Percentiles rank a stretch among this genome's conserved stretches.
These are phyloP conservation scores for Oxyruncus cristatus DNA, from an alignment of 2,113 vertebrate species.

Conservation along the genomic window DNA sequence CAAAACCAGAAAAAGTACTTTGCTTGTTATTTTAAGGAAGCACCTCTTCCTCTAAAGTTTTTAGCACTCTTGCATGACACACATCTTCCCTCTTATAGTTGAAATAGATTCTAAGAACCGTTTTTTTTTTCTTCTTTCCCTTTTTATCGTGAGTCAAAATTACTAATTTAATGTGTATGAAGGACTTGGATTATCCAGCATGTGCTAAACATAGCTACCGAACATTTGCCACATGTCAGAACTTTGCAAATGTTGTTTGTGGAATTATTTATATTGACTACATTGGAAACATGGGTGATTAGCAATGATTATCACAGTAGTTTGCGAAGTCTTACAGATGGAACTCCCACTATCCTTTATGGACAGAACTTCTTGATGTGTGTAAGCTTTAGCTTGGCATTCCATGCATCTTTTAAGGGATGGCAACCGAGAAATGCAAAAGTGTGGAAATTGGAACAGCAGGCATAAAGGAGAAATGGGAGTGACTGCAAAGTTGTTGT, in stretches of 20 bases:
- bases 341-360: conserved; percentile 45
- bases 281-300: conserved; percentile 30
- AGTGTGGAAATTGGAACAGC: background rate
- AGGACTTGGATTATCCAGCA: conserved; percentile 30
- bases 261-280: conserved; percentile 60
- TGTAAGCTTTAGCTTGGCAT: background rate
- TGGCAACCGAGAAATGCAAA: background rate
- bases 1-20: background rate
- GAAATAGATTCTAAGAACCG: background rate
- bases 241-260: conserved; percentile 54
- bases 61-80: background rate
- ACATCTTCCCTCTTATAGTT: background rate
- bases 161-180: conserved; percentile 39
- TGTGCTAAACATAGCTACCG: conserved; percentile 50
- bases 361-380: conserved; percentile 12
- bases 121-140: background rate
- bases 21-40: background rate
- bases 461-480: background rate
- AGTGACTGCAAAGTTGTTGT: background rate
- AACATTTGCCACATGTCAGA: conserved; percentile 58
- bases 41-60: background rate
- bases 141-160: conserved; percentile 46
- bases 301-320: background rate
- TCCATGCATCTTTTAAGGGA: background rate
- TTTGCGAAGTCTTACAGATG: conserved; percentile 23